Evolutionary conservation across 2,113 vertebrate genomes (phyloP).

Genomic region (Azemiops feae): DNA sequence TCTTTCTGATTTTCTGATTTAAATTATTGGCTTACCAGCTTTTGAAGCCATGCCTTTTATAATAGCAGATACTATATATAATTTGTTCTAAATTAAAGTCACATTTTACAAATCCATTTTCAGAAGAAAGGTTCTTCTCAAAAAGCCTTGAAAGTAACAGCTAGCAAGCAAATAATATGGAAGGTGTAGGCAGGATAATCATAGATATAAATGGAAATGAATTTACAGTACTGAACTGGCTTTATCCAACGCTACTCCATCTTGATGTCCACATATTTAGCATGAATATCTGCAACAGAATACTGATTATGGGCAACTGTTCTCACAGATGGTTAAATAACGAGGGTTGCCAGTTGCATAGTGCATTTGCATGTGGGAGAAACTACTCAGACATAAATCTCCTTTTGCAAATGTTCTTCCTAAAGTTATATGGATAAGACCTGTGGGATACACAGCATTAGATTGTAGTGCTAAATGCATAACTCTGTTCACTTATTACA

Average conservation of each 20-base stretch:
- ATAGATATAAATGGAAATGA: neutral
- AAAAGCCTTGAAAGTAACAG: neutral
- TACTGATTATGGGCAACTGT: neutral
- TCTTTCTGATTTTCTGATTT: conserved; percentile 8
- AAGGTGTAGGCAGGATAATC: neutral
- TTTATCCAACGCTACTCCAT: neutral
- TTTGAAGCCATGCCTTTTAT: neutral
- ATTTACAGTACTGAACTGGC: neutral
- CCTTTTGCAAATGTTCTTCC: neutral
- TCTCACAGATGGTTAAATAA: neutral
- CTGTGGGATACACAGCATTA: neutral
- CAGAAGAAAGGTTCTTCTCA: neutral
- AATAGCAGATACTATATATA: neutral
- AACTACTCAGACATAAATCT: neutral
- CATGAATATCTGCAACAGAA: neutral
- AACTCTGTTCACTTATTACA: neutral
- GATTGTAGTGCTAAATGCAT: neutral
- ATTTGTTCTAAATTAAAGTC: neutral
- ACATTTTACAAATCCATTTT: neutral
- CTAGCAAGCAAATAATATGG: neutral
- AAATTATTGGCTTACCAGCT: neutral
- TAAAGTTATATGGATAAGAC: neutral
- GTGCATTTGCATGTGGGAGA: neutral
- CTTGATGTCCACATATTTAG: neutral
- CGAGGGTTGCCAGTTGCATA: neutral